Base-by-base conservation (phyloP, 1,140 invertebrate species). In the Colletes latitarsis region DNA sequence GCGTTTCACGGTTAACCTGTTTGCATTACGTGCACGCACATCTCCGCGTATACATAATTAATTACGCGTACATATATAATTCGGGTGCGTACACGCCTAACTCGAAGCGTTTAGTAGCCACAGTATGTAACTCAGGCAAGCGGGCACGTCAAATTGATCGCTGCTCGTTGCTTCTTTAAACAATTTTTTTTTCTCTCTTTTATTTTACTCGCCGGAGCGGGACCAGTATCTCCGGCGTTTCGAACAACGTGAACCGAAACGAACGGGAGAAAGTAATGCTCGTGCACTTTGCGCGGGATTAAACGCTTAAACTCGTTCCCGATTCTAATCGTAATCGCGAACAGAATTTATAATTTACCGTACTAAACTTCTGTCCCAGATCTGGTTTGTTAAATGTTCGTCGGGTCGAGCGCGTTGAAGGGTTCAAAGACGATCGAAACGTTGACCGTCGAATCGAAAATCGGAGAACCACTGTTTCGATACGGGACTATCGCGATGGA, bases 31-130 rank as follows among this genome's bases (percentile, higher is more conserved):
- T 46, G 66, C 66, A 77, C 55, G 68, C 68, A 77, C 68, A 19
- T 71, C 76, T 46, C 58, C 43, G 21, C n/a, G 76, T 57, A 71
- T 71, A 21, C 66, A 77, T 69, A 69, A 71, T 71, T 71, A 71
- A 77, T 77, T 57, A n/a, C 66, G 17, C 43, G 53, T 21, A 68
- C 53, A 41, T 77, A 63, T 60, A 77, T 71, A 77, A 70, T 70
- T 62, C 43, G 68, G 30, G 21, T 63, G 46, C 15, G 43, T 21
- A 41, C 63, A 15, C 73, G 30, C 10, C 64, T 17, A 68, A 43
- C 41, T 55, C 63, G 52, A 49, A 15, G 30, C 60, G 57, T 15
- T 46, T 41, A 52, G n/a, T 19, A 52, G 15, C 58, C 49, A 17
- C 46, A 19, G 60, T 15, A 19, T 4, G 2, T 14, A n/a, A 53